Evolutionary conservation across 2,888 invertebrate species (phyloP).

Genomic region (Megaustenia siamemsis): DNA sequence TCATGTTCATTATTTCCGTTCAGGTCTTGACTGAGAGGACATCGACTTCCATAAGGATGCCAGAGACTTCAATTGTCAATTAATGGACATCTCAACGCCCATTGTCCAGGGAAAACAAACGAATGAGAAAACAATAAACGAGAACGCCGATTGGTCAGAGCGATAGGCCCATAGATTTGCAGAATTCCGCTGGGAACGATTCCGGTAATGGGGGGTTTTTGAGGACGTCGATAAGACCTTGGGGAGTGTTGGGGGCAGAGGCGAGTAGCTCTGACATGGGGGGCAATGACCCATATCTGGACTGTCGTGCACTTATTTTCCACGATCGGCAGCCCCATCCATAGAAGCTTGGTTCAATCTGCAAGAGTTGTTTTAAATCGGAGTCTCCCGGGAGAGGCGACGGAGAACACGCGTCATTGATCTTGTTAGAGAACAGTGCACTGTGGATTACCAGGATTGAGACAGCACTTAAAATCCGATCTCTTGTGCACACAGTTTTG

Average conservation of each 20-base stretch:
- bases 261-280: slow-evolving; percentile 32
- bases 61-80: slow-evolving; percentile 32
- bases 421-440: not conserved
- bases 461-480: slow-evolving; percentile 5
- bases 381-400: not conserved
- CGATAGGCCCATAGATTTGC: slow-evolving; percentile 50
- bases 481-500: not conserved
- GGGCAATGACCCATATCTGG: slow-evolving; percentile 32
- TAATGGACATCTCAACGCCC: slow-evolving; percentile 49
- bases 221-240: slow-evolving; percentile 44
- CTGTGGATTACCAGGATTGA: not conserved
- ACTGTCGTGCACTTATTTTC: slow-evolving; percentile 34
- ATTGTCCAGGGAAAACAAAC: slow-evolving; percentile 33
- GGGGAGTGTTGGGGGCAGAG: slow-evolving; percentile 44
- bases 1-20: not conserved
- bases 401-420: slow-evolving; percentile 39
- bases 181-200: slow-evolving; percentile 43
- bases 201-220: slow-evolving; percentile 43
- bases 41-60: too few species aligned
- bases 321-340: slow-evolving; percentile 20
- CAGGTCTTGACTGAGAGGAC: slow-evolving; percentile 9
- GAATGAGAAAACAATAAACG: slow-evolving; percentile 42
- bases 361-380: not conserved
- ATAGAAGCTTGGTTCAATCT: slow-evolving; percentile 33
- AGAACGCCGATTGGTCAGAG: slow-evolving; percentile 42